Conservation (phyloP, 2,888 invertebrate genomes). For the Homarus gammarus region DNA sequence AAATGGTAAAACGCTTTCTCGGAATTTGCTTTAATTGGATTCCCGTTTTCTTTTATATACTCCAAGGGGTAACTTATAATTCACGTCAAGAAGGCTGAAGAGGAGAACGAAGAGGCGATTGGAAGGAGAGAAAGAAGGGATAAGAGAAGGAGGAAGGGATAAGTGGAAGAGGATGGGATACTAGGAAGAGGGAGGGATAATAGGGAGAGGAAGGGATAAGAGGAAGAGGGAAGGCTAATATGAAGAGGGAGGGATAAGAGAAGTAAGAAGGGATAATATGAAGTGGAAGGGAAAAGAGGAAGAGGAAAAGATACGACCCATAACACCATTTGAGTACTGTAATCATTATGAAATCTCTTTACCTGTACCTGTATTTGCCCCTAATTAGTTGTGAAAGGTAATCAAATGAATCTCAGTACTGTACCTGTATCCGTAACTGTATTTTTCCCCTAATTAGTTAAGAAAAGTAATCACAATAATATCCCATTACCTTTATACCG, state of each 20-base stretch:
- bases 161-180: not conserved
- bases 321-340: no score
- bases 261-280: no score
- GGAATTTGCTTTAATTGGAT: conserved; percentile 1
- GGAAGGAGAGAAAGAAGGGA: not conserved
- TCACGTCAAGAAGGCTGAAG: not conserved
- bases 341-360: no score
- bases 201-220: not conserved
- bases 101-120: not conserved
- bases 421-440: no score
- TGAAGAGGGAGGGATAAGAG: not conserved
- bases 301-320: not conserved
- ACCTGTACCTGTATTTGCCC: no score
- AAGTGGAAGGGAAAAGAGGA: not conserved
- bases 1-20: not conserved
- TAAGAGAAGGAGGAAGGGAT: not conserved
- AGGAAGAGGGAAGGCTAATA: not conserved
- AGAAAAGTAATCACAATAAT: no score
- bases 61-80: not conserved
- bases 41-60: not conserved
- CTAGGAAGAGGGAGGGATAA: not conserved
- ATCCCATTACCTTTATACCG: no score
- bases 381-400: no score
- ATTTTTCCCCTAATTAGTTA: no score
- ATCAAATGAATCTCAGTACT: no score